phyloP scores from a whole-genome alignment of 2,797 vertebrate genomes.

The Acrocephalus scirpaceus region DNA sequence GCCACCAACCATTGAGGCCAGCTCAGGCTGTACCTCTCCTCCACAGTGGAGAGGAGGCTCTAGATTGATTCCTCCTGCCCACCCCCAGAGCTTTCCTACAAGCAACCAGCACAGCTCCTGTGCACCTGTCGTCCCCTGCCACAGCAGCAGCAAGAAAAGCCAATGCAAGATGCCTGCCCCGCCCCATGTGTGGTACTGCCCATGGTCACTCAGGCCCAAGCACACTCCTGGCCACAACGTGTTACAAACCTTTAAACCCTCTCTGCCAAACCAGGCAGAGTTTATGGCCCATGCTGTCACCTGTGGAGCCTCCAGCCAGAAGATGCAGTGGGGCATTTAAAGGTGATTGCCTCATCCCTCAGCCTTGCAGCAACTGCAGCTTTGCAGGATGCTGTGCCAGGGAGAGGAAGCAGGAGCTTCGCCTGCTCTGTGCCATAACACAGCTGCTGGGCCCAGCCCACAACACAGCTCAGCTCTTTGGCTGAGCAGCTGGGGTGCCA shows the following conservation, averaged over 20 bases:
- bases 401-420: neutral
- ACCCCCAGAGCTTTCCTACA: neutral
- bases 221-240: rapidly evolving
- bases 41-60: rapidly evolving
- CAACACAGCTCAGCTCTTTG: neutral
- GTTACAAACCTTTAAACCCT: neutral
- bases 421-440: neutral
- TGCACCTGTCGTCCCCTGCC: neutral
- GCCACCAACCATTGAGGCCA: neutral
- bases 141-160: neutral
- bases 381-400: neutral
- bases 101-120: neutral
- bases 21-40: neutral
- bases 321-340: neutral
- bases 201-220: rapidly evolving
- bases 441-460: neutral
- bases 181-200: rapidly evolving
- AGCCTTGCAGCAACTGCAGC: neutral
- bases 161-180: rapidly evolving
- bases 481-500: neutral
- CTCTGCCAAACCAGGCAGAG: neutral
- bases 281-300: rapidly evolving
- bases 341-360: rapidly evolving
- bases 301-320: neutral
- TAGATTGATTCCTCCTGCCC: neutral